A percentile compares a stretch with the other conserved stretches of the same genome.
Conservation (phyloP, 2,888 invertebrate species). For the Tenthredo mesomela region DNA sequence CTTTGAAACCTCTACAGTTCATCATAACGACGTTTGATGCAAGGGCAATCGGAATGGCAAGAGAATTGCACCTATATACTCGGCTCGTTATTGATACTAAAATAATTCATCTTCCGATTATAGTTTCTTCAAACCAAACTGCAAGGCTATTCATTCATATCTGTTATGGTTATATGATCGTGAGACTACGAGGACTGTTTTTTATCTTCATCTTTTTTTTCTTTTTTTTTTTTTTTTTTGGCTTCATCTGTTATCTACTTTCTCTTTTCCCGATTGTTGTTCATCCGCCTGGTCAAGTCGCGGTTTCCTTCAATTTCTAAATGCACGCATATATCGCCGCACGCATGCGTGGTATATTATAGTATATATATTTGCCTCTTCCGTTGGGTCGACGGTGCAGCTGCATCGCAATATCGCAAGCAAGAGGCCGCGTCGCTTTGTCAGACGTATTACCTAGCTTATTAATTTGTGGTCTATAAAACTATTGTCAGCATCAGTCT, state of each 20-base stretch:
- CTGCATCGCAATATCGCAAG: neutral
- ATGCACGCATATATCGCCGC: neutral
- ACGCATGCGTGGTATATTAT: neutral
- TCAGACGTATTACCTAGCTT: slow-evolving; percentile 66
- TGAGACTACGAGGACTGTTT: neutral
- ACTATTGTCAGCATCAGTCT: slow-evolving; percentile 74
- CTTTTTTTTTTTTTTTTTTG: neutral
- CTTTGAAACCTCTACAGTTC: slow-evolving; percentile 29
- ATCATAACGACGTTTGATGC: slow-evolving; percentile 33
- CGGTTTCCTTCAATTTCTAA: neutral
- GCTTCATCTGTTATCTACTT: neutral
- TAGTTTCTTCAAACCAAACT: neutral
- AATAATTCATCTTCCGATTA: slow-evolving; percentile 26
- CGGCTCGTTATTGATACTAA: slow-evolving; percentile 7
- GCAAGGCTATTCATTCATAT: neutral
- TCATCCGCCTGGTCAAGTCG: neutral
- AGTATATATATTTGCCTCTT: neutral
- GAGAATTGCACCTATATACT: slow-evolving; percentile 9
- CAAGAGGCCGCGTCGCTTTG: slow-evolving; percentile 15
- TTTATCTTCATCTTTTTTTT: neutral
- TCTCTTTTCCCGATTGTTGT: neutral
- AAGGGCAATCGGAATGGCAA: slow-evolving; percentile 25
- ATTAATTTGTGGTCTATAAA: slow-evolving; percentile 77
- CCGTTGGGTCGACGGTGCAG: neutral
- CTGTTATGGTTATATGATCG: neutral